A percentile compares a stretch with the other conserved stretches of the same genome.
Evolutionary conservation across 2,888 invertebrate species (phyloP).

Genomic region (Conchocele bisecta): DNA sequence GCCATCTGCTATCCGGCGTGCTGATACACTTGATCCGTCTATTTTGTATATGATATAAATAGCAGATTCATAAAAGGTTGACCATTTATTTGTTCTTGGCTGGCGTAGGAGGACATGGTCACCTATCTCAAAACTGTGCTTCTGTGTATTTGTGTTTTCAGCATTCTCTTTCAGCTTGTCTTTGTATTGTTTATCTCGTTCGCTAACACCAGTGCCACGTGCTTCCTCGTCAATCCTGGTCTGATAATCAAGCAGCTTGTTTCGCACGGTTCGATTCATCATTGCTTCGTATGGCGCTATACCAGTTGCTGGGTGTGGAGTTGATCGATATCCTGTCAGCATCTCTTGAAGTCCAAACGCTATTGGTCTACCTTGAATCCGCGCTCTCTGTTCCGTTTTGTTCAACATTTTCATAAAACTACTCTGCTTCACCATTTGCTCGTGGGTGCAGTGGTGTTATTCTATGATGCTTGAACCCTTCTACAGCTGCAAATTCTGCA

Average conservation of each 20-base stretch:
- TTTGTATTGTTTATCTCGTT: slow-evolving; percentile 1
- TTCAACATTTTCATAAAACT: no score
- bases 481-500: no score
- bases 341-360: no score
- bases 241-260: slow-evolving; percentile 25
- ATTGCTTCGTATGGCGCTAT: slow-evolving; percentile 32
- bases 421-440: no score
- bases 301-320: slow-evolving; percentile 45
- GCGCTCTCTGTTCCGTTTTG: background rate
- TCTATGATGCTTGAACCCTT: no score
- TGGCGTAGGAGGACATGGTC: slow-evolving; percentile 29
- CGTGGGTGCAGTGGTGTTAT: no score
- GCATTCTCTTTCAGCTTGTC: background rate
- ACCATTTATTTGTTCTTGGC: slow-evolving; percentile 25
- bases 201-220: background rate
- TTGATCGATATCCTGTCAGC: slow-evolving; percentile 40
- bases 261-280: slow-evolving; percentile 20
- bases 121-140: slow-evolving; percentile 21
- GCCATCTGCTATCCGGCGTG: slow-evolving; percentile 25
- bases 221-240: background rate
- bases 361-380: background rate
- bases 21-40: slow-evolving; percentile 28
- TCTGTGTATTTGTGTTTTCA: background rate
- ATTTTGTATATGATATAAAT: slow-evolving; percentile 21
- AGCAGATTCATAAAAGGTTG: slow-evolving; percentile 35